phyloP scores from a whole-genome alignment of 2,797 vertebrate species.

The Tinamus major region DNA sequence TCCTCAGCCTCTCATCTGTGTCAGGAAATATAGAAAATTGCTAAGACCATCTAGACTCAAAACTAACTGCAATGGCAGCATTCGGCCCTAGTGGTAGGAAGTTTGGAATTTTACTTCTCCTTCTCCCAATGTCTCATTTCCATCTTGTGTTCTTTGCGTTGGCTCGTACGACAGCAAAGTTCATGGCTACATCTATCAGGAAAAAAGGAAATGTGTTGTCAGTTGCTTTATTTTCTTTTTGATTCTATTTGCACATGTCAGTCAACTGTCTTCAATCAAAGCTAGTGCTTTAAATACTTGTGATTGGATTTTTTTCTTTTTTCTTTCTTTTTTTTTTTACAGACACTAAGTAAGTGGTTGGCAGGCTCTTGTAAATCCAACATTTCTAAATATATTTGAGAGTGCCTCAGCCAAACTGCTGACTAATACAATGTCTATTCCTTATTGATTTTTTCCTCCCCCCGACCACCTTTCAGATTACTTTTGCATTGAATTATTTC shows the following conservation, averaged over 20 bases:
- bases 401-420: not conserved
- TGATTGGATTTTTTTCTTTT: slow-evolving; percentile 6
- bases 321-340: not conserved
- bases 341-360: not conserved
- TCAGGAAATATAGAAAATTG: not conserved
- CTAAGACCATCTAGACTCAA: not conserved
- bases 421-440: not conserved
- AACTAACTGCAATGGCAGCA: not conserved
- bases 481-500: slow-evolving; percentile 32
- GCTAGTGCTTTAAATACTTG: slow-evolving; percentile 47
- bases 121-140: slow-evolving; percentile 38
- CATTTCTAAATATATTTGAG: slow-evolving; percentile 18
- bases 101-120: not conserved
- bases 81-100: not conserved
- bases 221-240: slow-evolving; percentile 55
- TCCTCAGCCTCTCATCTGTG: not conserved
- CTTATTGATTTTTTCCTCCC: not conserved
- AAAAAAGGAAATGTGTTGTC: slow-evolving; percentile 47
- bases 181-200: not conserved
- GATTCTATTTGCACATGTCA: slow-evolving; percentile 61
- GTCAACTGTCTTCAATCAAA: slow-evolving; percentile 49
- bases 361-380: not conserved
- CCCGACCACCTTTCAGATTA: slow-evolving; percentile 5
- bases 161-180: not conserved
- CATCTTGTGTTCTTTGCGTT: not conserved